Evolutionary conservation across 1,140 invertebrate genomes (phyloP).

Genomic region (Drosophila malerkotliana): DNA sequence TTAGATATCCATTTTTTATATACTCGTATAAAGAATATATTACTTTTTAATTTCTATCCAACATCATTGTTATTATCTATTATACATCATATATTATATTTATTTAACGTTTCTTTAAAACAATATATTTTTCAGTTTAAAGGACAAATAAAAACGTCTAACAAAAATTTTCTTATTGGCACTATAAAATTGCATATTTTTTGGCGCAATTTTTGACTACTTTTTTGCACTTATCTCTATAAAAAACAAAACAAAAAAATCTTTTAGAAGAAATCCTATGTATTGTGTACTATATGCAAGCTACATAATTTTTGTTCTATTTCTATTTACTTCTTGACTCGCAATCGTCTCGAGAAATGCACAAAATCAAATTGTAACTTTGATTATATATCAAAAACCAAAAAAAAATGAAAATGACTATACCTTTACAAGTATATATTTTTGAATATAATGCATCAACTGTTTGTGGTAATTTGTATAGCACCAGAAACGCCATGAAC

Average conservation of each 20-base stretch:
- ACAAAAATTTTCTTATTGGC: conserved; percentile 66
- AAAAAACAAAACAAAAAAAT: conserved; percentile 25
- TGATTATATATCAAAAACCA: conserved; percentile 13
- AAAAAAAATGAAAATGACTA: conserved; percentile 12
- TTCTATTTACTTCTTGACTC: conserved; percentile 63
- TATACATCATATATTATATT: neutral
- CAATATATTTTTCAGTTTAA: conserved; percentile 10
- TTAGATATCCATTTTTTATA: neutral
- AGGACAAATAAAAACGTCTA: conserved; percentile 34
- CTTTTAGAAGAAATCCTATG: conserved; percentile 76
- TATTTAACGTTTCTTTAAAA: conserved; percentile 3
- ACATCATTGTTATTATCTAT: neutral
- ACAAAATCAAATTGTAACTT: conserved; percentile 47
- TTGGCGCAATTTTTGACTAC: conserved; percentile 83
- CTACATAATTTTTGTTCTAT: conserved; percentile 52
- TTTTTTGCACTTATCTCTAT: conserved; percentile 78
- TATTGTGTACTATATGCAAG: conserved; percentile 74
- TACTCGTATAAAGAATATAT: neutral
- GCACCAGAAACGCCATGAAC: conserved; percentile 61
- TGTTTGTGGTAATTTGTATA: conserved; percentile 83
- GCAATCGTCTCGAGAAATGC: conserved; percentile 41
- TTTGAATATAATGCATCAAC: conserved; percentile 76
- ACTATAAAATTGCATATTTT: conserved; percentile 83
- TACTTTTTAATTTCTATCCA: neutral
- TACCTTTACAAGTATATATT: conserved; percentile 63